These are phyloP conservation scores for Cladorhizidae sp. DNA, from an alignment of 37 sponge, comb jelly and placozoan species.

Conservation along the genomic window DNA sequence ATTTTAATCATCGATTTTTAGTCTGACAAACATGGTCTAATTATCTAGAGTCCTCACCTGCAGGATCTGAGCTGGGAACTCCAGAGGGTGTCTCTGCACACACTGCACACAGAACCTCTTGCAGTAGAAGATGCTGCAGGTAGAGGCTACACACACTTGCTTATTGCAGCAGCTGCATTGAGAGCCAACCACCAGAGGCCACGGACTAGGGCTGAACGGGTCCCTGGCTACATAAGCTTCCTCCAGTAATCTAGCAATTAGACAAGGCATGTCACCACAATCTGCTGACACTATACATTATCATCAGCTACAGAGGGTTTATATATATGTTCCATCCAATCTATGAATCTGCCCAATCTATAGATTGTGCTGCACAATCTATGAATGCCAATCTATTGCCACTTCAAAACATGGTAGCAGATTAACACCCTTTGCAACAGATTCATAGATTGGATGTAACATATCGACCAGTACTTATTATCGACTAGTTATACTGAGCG, in stretches of 20 bases:
- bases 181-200: slow-evolving; percentile 70
- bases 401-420: no score
- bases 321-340: no score
- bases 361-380: no score
- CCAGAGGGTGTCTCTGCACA: slow-evolving; percentile 36
- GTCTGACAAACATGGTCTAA: no score
- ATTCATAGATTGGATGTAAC: no score
- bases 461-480: no score
- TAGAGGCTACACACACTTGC: slow-evolving; percentile 57
- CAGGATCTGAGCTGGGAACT: slow-evolving; percentile 75
- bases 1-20: no score
- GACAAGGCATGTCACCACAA: background rate
- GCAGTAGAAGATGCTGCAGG: slow-evolving; percentile 82
- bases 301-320: background rate
- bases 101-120: slow-evolving; percentile 79
- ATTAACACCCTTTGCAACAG: no score
- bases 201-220: slow-evolving; percentile 58
- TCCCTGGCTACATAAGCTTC: slow-evolving; percentile 68
- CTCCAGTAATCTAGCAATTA: slow-evolving; percentile 55
- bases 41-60: no score
- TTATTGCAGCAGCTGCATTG: slow-evolving; percentile 60
- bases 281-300: background rate
- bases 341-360: no score
- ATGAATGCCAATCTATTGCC: background rate
- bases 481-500: no score